These are phyloP conservation scores for Calameuta filiformis DNA, from an alignment of 2,888 invertebrate genomes.

Conservation along the genomic window DNA sequence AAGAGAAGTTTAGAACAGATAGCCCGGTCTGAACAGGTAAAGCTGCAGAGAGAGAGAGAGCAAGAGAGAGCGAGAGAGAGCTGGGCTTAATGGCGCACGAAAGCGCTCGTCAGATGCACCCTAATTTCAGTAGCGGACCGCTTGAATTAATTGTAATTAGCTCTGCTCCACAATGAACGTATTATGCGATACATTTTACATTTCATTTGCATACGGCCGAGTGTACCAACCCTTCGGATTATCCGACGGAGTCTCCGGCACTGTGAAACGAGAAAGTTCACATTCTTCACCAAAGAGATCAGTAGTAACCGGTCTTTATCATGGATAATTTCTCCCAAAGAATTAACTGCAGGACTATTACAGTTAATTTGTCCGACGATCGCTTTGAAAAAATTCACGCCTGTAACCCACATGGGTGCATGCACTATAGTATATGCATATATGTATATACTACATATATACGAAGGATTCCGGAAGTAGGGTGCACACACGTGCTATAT, in stretches of 20 bases:
- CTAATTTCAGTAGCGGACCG: not conserved
- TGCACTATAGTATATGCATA: not conserved
- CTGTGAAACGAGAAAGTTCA: not conserved
- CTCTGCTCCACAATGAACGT: conserved; percentile 22
- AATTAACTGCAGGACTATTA: not conserved
- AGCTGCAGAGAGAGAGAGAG: not conserved
- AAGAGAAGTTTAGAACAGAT: not conserved
- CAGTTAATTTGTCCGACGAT: not conserved
- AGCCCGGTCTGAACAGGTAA: not conserved
- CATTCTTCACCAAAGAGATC: not conserved
- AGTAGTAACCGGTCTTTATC: not conserved
- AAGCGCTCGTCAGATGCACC: not conserved
- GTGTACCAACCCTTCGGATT: not conserved
- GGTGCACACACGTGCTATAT: not conserved
- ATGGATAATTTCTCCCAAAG: not conserved
- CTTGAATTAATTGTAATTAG: conserved; percentile 39
- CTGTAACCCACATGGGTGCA: not conserved
- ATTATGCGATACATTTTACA: conserved; percentile 38
- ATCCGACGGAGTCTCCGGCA: not conserved
- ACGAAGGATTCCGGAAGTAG: not conserved
- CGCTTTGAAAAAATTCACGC: not conserved
- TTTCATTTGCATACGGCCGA: conserved; percentile 35
- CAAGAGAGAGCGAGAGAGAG: no score
- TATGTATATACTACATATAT: not conserved
- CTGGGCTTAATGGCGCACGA: not conserved